These are phyloP conservation scores for Adelphocoris suturalis DNA, from an alignment of 2,888 invertebrate species.

Conservation along the genomic window DNA sequence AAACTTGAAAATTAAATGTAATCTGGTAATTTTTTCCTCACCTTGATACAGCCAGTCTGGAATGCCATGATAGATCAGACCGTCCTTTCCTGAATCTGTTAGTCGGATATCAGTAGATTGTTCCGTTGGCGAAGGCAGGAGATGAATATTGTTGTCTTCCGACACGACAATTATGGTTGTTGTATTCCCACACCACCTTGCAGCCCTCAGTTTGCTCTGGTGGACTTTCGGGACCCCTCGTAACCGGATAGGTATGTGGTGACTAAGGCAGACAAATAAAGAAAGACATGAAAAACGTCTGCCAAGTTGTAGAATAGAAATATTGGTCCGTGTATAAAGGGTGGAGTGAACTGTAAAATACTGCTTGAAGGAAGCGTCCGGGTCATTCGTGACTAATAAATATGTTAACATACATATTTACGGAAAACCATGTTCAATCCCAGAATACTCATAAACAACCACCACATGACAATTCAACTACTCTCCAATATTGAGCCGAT, in stretches of 20 bases:
- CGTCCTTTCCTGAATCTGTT: constrained; percentile 88
- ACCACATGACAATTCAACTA: too few species aligned
- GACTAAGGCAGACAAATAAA: constrained; percentile 80
- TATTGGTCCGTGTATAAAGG: neutral
- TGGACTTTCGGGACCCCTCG: constrained; percentile 86
- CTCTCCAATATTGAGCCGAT: too few species aligned
- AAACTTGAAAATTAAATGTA: too few species aligned
- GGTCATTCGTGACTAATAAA: too few species aligned
- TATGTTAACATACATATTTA: too few species aligned
- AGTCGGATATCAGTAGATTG: constrained; percentile 83
- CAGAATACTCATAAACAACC: too few species aligned
- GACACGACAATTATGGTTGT: constrained; percentile 89
- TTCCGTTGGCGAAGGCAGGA: constrained; percentile 86
- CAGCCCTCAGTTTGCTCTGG: constrained; percentile 89
- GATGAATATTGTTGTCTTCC: constrained; percentile 95
- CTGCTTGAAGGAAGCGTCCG: too few species aligned
- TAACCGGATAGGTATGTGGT: constrained; percentile 91
- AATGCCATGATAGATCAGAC: constrained; percentile 92
- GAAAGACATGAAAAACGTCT: neutral
- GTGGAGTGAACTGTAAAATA: too few species aligned
- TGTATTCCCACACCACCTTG: constrained; percentile 89
- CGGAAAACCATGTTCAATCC: too few species aligned
- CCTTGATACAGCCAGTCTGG: constrained; percentile 99
- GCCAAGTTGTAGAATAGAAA: neutral
- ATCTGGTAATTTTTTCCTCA: constrained; percentile 77